phyloP scores from a whole-genome alignment of 2,797 vertebrate genomes.

The Poeciliopsis paucimaculata region DNA sequence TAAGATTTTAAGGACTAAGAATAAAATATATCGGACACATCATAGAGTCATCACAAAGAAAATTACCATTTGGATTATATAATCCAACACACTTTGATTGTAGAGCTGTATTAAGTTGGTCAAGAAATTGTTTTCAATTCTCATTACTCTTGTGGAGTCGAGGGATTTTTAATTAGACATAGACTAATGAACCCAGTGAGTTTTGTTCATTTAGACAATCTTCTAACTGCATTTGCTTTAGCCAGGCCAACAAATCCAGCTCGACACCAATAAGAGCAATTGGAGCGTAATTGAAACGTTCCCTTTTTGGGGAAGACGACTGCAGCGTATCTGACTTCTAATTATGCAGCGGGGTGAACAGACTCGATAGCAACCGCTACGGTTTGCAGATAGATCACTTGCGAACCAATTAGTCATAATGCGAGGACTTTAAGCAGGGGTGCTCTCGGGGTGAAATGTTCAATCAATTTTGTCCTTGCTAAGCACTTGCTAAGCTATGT shows the following conservation, averaged over 20 bases:
- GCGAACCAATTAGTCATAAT: conserved; percentile 56
- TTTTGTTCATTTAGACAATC: conserved; percentile 18
- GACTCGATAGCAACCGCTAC: conserved; percentile 43
- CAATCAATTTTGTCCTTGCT: conserved; percentile 47
- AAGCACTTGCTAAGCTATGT: conserved; percentile 28
- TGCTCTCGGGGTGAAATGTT: conserved; percentile 44
- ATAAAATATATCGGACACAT: not conserved
- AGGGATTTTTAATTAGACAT: conserved; percentile 10
- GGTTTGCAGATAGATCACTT: conserved; percentile 58
- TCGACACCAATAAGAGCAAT: conserved; percentile 34
- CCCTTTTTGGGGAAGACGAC: conserved; percentile 41
- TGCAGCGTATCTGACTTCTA: conserved; percentile 54
- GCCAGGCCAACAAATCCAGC: conserved; percentile 39
- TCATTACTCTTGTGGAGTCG: not conserved
- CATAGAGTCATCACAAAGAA: not conserved
- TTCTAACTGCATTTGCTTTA: conserved; percentile 8
- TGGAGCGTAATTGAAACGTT: conserved; percentile 43
- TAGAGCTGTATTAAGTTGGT: not conserved
- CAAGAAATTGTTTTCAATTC: conserved; percentile 27
- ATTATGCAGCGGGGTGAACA: conserved; percentile 47
- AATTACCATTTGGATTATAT: not conserved
- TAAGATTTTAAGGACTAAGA: not conserved
- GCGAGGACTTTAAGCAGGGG: conserved; percentile 42
- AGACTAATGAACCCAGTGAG: conserved; percentile 16
- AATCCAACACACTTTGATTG: not conserved